Evolutionary conservation across 2,797 vertebrate species (phyloP).

Genomic region (Acipenser ruthenus): DNA sequence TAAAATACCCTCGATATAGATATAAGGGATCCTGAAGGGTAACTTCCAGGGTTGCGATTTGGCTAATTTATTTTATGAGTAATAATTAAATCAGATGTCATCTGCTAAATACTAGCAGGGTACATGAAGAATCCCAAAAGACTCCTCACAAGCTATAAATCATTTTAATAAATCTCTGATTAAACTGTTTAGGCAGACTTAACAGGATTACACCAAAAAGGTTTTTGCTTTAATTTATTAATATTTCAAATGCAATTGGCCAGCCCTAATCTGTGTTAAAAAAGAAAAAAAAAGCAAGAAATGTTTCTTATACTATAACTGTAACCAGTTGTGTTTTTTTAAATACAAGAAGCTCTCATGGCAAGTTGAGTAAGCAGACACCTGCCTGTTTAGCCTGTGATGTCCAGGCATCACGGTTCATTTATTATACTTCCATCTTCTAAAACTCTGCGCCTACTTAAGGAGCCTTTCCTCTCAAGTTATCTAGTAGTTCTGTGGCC

Average conservation of each 20-base stretch:
- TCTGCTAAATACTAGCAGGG: conserved; percentile 9
- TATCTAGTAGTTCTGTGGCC: too few species aligned
- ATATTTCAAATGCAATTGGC: conserved; percentile 5
- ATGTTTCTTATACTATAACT: too few species aligned
- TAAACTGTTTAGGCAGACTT: conserved; percentile 2
- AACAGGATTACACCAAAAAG: conserved; percentile 1
- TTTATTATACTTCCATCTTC: too few species aligned
- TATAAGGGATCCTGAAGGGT: background rate
- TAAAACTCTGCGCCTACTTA: too few species aligned
- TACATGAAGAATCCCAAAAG: conserved; percentile 5
- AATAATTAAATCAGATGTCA: conserved; percentile 8
- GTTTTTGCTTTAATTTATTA: background rate
- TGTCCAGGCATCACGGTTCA: too few species aligned
- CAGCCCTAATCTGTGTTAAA: background rate
- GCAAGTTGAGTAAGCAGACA: too few species aligned
- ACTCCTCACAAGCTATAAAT: background rate
- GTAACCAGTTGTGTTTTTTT: too few species aligned
- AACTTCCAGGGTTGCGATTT: background rate
- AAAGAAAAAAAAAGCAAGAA: too few species aligned
- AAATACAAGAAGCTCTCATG: too few species aligned
- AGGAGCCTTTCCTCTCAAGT: too few species aligned
- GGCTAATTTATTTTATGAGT: conserved; percentile 10
- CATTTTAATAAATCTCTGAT: conserved; percentile 9
- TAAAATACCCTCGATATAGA: too few species aligned
- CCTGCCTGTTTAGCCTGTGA: too few species aligned